phyloP scores from a whole-genome alignment of 2,888 invertebrate genomes.

The Helleia helle region DNA sequence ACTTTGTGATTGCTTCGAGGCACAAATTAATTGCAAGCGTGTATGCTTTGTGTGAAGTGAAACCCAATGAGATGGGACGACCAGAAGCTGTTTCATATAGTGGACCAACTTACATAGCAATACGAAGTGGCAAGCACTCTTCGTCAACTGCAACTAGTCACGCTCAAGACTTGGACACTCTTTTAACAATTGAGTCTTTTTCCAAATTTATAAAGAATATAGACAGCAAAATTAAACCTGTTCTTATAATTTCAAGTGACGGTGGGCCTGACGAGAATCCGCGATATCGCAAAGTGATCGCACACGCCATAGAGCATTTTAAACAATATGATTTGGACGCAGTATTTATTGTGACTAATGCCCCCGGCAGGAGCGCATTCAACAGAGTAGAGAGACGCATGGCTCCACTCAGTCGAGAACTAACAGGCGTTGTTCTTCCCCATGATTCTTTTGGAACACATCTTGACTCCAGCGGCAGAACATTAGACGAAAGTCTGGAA shows the following conservation, averaged over 20 bases:
- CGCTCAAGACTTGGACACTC: constrained; percentile 24
- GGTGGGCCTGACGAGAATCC: constrained; percentile 28
- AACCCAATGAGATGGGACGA: constrained; percentile 17
- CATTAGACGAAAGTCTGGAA: constrained; percentile 24
- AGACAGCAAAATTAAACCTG: constrained; percentile 23
- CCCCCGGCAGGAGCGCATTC: constrained; percentile 24
- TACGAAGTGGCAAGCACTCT: constrained; percentile 17
- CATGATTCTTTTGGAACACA: constrained; percentile 26
- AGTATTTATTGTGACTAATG: constrained; percentile 24
- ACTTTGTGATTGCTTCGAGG: constrained; percentile 17
- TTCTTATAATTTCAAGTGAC: constrained; percentile 24
- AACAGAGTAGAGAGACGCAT: constrained; percentile 25
- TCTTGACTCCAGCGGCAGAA: constrained; percentile 22
- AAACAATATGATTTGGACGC: constrained; percentile 18
- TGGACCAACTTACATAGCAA: constrained; percentile 15
- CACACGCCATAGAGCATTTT: constrained; percentile 23
- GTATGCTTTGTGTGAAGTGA: constrained; percentile 17
- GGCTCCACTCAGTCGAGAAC: constrained; percentile 24
- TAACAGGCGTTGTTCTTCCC: constrained; percentile 23
- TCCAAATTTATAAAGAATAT: constrained; percentile 15
- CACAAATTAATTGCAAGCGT: constrained; percentile 18
- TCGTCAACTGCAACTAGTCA: constrained; percentile 19
- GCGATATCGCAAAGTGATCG: constrained; percentile 23
- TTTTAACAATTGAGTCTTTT: constrained; percentile 17
- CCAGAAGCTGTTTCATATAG: constrained; percentile 15